Conservation (phyloP, 2,113 vertebrate genomes). For the Myrmophylax atrothorax region DNA sequence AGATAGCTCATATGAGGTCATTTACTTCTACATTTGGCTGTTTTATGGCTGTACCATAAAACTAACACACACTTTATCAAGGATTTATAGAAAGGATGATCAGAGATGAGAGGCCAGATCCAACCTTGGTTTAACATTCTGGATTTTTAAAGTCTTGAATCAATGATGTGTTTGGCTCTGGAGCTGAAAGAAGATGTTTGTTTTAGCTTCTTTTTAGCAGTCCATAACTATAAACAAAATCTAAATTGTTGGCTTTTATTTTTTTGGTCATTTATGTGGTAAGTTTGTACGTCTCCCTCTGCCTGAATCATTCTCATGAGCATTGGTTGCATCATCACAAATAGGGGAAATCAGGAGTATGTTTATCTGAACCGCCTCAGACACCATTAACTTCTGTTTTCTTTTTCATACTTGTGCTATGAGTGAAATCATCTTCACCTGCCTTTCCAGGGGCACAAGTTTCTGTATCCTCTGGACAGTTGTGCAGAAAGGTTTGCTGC, state of each 20-base stretch:
- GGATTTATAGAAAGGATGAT: slow-evolving; percentile 59
- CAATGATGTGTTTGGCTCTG: not conserved
- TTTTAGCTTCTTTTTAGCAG: not conserved
- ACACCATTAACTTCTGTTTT: not conserved
- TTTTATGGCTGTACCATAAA: slow-evolving; percentile 59
- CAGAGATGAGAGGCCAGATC: not conserved
- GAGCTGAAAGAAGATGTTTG: not conserved
- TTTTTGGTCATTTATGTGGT: not conserved
- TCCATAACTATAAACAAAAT: not conserved
- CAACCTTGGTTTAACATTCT: slow-evolving; percentile 39
- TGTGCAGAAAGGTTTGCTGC: not conserved
- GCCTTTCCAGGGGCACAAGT: not conserved
- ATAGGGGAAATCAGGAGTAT: not conserved
- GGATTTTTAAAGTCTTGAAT: not conserved
- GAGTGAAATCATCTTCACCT: not conserved
- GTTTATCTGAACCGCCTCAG: not conserved
- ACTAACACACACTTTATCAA: slow-evolving; percentile 47
- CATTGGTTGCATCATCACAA: not conserved
- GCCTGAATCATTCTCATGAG: not conserved
- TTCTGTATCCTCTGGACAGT: not conserved
- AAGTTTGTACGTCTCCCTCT: not conserved
- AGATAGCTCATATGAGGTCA: slow-evolving; percentile 69
- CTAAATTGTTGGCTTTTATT: not conserved
- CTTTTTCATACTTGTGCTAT: not conserved
- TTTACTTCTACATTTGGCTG: slow-evolving; percentile 65